Base-by-base conservation (phyloP, 2,888 invertebrate genomes). In the Oligia strigilis region DNA sequence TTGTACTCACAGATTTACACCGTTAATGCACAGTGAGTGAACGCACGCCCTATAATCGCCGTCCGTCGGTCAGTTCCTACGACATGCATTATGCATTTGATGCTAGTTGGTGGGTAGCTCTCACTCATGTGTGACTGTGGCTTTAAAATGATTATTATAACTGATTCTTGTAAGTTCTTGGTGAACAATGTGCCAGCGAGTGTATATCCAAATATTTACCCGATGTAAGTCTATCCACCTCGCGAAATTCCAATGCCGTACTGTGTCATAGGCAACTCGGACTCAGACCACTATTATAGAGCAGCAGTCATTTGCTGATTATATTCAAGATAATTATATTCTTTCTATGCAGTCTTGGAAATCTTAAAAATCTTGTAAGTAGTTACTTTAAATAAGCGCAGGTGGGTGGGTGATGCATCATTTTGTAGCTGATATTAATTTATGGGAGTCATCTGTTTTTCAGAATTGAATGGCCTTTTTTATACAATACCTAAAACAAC, bases 1-100 rank as follows among this genome's bases (percentile, higher is more conserved):
- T 62, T 29, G 81, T 55, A 62, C 55, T 60, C 67, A 72, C 43
- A 49, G 43, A 29, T 60, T 14, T 43, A 75, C 66, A 78, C 78
- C 86, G 84, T 84, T 86, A 86, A 40, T 72, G 82, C 72, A 70
- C 75, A 84, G 86, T 84, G 72, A 86, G 65, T 84, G 83, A 82
- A 36, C 84, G 86, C 82, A 29, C 46, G 75, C 86, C 82, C 86
- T 78, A 75, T 86, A 77, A 75, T 86, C 58, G 60, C 23, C 55
- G 65, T 17, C 17, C n/a, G 60, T 6, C 40, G 72, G 83, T 52
- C 82, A 82, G 58, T 86, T 72, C 86, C 74, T 74, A 40, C 13
- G 6, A n/a, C 9, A 74, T 74, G 77, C 58, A 65, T 67, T 55
- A 77, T 85, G 77, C 66, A 77, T 81, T 52, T 70, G 40, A 60